Conservation (phyloP, 2,113 vertebrate species). For the Emydocephalus ijimae region DNA sequence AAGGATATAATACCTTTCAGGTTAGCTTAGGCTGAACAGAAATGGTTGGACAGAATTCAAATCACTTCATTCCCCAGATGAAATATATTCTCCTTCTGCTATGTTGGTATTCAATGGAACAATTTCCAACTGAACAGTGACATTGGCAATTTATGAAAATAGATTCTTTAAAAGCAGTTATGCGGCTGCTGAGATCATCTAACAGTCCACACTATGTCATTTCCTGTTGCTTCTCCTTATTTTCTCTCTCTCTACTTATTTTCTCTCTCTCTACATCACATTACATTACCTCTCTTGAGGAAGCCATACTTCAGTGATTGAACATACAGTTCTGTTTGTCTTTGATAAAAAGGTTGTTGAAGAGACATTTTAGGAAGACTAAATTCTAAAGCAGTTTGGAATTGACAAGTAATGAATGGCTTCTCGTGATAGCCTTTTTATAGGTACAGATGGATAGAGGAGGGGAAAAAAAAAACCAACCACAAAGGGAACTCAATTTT, state of each 20-base stretch:
- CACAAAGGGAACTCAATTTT: constrained; percentile 53
- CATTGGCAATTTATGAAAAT: background rate
- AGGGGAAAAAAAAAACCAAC: constrained; percentile 29
- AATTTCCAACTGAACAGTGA: background rate
- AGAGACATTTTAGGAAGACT: constrained; percentile 27
- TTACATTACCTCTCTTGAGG: background rate
- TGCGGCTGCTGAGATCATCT: background rate
- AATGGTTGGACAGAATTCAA: background rate
- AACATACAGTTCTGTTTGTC: background rate
- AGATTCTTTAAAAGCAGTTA: background rate
- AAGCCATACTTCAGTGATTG: background rate
- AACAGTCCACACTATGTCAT: background rate
- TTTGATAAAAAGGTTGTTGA: constrained; percentile 37
- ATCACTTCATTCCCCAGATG: background rate
- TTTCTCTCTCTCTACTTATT: background rate
- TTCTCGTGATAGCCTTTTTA: constrained; percentile 46
- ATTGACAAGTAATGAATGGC: constrained; percentile 33
- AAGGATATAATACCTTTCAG: background rate
- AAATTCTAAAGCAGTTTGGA: constrained; percentile 24
- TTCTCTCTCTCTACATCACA: background rate
- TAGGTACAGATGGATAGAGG: constrained; percentile 45
- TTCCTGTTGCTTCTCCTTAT: background rate
- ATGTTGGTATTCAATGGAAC: background rate
- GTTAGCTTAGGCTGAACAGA: background rate
- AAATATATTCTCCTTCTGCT: background rate